Conservation (phyloP, 1,140 invertebrate genomes). For the Drosophila aff. region DNA sequence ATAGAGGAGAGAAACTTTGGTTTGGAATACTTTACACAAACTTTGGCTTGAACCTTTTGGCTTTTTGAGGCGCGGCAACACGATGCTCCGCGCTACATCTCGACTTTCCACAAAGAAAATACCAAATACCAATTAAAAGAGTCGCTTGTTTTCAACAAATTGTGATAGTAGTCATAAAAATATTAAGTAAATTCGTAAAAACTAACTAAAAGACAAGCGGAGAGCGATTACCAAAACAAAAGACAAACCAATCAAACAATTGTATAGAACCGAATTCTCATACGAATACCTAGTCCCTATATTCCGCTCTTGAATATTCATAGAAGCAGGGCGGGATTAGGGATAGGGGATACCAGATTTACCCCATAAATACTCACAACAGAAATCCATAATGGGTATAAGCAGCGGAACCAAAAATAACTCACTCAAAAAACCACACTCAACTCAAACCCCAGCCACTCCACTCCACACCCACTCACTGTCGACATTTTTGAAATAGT, state of each 20-base stretch:
- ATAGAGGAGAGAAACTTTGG: slow-evolving; percentile 26
- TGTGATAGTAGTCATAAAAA: slow-evolving; percentile 84
- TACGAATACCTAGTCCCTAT: neutral
- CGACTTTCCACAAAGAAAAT: slow-evolving; percentile 51
- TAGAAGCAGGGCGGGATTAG: slow-evolving; percentile 9
- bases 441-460: slow-evolving; percentile 9
- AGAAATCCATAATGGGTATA: slow-evolving; percentile 36
- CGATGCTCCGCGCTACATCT: slow-evolving; percentile 57
- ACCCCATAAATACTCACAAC: slow-evolving; percentile 29
- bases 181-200: slow-evolving; percentile 79
- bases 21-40: slow-evolving; percentile 33
- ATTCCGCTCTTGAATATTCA: slow-evolving; percentile 20
- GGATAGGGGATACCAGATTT: slow-evolving; percentile 23
- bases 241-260: slow-evolving; percentile 38
- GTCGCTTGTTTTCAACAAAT: slow-evolving; percentile 80
- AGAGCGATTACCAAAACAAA: slow-evolving; percentile 19
- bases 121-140: slow-evolving; percentile 55
- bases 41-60: slow-evolving; percentile 46
- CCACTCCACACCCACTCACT: slow-evolving; percentile 22
- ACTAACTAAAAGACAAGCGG: slow-evolving; percentile 50
- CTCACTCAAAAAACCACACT: slow-evolving; percentile 10
- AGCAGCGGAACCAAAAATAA: slow-evolving; percentile 45
- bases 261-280: slow-evolving; percentile 40
- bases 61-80: slow-evolving; percentile 27
- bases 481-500: slow-evolving; percentile 73